phyloP scores from a whole-genome alignment of 2,797 vertebrate species.

The Alosa sapidissima region DNA sequence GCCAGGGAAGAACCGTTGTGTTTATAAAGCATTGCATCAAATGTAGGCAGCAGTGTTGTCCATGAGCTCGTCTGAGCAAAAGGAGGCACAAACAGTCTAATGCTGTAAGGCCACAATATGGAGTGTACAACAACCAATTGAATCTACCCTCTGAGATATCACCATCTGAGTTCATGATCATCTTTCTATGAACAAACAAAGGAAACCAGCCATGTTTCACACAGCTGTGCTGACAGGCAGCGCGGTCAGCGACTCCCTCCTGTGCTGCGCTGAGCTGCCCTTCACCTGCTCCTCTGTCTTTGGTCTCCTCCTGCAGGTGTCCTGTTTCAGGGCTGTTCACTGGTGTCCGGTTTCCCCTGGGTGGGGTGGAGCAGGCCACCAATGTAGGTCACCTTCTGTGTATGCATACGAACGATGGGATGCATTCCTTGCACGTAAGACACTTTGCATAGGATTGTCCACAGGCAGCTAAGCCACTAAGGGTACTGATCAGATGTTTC shows the following conservation, averaged over 20 bases:
- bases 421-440: background rate
- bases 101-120: constrained; percentile 15
- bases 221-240: background rate
- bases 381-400: constrained; percentile 26
- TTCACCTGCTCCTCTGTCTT: constrained; percentile 49
- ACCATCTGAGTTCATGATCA: background rate
- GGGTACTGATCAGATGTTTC: background rate
- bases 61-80: background rate
- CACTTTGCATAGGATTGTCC: constrained; percentile 23
- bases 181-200: background rate
- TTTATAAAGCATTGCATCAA: constrained; percentile 11
- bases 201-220: background rate
- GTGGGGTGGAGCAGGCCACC: background rate
- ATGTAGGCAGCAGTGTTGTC: constrained; percentile 21
- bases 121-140: background rate
- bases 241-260: background rate
- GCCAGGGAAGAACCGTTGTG: background rate
- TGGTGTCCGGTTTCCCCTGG: constrained; percentile 40
- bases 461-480: constrained; percentile 22
- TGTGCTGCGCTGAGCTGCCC: background rate
- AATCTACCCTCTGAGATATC: background rate
- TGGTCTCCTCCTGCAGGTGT: constrained; percentile 56
- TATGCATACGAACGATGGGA: background rate
- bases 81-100: constrained; percentile 9
- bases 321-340: constrained; percentile 28